Base-by-base conservation (phyloP, 2,113 vertebrate genomes). In the Hypomesus transpacificus region DNA sequence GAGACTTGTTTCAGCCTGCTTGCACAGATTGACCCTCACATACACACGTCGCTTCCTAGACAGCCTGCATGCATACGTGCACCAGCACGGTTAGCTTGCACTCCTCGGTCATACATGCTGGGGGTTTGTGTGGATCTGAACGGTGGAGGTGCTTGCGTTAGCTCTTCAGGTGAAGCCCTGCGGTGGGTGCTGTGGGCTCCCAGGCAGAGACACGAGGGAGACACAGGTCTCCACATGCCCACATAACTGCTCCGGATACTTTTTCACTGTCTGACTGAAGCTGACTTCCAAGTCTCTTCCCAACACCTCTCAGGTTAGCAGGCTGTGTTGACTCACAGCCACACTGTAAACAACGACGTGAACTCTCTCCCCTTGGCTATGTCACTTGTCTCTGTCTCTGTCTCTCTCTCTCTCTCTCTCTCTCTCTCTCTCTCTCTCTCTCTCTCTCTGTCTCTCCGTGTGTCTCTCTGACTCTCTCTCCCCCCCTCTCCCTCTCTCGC, bases 181-280 rank as follows among this genome's bases (percentile, higher is more conserved):
- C 2, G 7, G 63, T 13, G 18, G 6, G 5, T 2, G 57, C 11
- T 11, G 20, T 6, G 6, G 57, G 11, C n/a, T 20, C 5, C 18
- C n/a, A 59, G 57, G 20, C 18, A 59, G 57, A 59, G 56, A 58
- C 16, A 58, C 3, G 2, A 18, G n/a, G 3, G 51, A 59, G 16
- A 18, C 28, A 50, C 86, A 88, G 78, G 86, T 80, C 86, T 79
- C 57, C 71, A 86, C 90, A 82, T 75, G 85, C 85, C 85, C 74
- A 86, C 85, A 18, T 68, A 3, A 59, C 68, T 68, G 57, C 73
- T 83, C 74, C 76, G 52, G 3, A 71, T 20, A 60, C n/a, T 56
- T 84, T 86, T 75, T 75, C 84, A 87, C 80, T 73, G 21, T 71
- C 71, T 72, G 76, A 83, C 74, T 28, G 28, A 8, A 1, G 65